Percentiles rank a stretch among this genome's conserved stretches.
These are phyloP conservation scores for Catocala nupta DNA, from an alignment of 2,888 invertebrate species.

Conservation along the genomic window DNA sequence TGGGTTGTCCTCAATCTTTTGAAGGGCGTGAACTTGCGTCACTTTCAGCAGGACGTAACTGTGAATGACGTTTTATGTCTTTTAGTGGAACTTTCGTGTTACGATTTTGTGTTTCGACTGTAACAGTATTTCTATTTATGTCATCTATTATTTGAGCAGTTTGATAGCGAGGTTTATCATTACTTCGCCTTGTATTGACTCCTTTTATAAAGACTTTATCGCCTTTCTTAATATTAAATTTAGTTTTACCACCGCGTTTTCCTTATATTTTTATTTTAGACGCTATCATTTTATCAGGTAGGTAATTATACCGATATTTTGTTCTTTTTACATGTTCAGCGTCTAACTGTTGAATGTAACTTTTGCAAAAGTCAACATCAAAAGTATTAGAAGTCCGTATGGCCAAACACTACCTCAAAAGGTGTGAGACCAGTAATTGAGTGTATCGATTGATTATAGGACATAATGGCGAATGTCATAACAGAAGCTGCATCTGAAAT, in stretches of 20 bases:
- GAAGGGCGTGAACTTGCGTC: constrained; percentile 35
- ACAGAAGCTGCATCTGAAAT: no score
- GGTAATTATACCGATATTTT: no score
- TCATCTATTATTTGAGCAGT: neutral
- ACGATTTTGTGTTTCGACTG: constrained; percentile 13
- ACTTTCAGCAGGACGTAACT: constrained; percentile 32
- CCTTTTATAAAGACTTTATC: constrained; percentile 5
- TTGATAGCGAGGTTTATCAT: constrained; percentile 23
- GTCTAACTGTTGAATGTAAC: constrained; percentile 2
- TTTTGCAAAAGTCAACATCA: neutral
- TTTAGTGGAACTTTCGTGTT: constrained; percentile 40
- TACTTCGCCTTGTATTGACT: constrained; percentile 21
- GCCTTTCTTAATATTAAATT: neutral
- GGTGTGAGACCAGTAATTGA: constrained; percentile 5
- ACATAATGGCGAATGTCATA: neutral
- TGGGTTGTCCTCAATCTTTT: constrained; percentile 40
- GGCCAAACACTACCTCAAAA: constrained; percentile 10
- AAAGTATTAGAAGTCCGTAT: neutral
- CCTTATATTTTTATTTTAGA: no score
- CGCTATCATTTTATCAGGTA: no score
- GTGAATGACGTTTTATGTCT: constrained; percentile 41
- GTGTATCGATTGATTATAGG: constrained; percentile 3
- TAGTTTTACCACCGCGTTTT: neutral
- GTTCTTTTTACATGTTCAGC: neutral
- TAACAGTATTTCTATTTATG: constrained; percentile 1